Conservation (phyloP, 2,113 vertebrate species). For the Sander vitreus region DNA sequence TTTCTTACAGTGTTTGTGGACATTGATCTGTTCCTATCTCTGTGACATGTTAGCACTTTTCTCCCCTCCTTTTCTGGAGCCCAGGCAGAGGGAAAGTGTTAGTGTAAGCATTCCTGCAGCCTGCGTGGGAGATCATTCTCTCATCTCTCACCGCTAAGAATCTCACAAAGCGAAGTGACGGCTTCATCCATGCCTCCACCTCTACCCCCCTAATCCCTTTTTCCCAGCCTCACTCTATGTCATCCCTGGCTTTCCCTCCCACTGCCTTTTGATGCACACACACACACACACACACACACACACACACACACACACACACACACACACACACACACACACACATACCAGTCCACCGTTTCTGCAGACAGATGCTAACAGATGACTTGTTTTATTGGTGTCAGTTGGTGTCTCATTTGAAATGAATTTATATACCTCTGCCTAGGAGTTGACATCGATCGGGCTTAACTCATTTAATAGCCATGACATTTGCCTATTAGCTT, state of each 20-base stretch:
- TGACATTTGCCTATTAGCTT: constrained; percentile 79
- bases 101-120: constrained; percentile 76
- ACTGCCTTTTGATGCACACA: constrained; percentile 31
- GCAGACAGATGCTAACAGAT: constrained; percentile 73
- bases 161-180: constrained; percentile 64
- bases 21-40: constrained; percentile 64
- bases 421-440: constrained; percentile 73
- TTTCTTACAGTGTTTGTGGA: constrained; percentile 54
- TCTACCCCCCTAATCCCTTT: constrained; percentile 52
- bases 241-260: constrained; percentile 59
- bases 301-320: not conserved
- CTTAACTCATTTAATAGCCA: constrained; percentile 78
- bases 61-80: constrained; percentile 10
- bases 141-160: constrained; percentile 72
- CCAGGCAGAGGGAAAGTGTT: constrained; percentile 59
- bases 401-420: constrained; percentile 74
- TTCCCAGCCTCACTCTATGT: constrained; percentile 52
- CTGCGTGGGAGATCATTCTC: constrained; percentile 69
- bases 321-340: constrained; percentile 8
- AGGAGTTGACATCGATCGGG: constrained; percentile 72
- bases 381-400: constrained; percentile 74
- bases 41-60: constrained; percentile 55
- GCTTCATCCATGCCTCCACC: constrained; percentile 70
- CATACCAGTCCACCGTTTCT: constrained; percentile 17
- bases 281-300: too few species aligned